Base-by-base conservation (phyloP, 35 echinoderm and acorn worm genomes). In the Ophiothrix spiculata region DNA sequence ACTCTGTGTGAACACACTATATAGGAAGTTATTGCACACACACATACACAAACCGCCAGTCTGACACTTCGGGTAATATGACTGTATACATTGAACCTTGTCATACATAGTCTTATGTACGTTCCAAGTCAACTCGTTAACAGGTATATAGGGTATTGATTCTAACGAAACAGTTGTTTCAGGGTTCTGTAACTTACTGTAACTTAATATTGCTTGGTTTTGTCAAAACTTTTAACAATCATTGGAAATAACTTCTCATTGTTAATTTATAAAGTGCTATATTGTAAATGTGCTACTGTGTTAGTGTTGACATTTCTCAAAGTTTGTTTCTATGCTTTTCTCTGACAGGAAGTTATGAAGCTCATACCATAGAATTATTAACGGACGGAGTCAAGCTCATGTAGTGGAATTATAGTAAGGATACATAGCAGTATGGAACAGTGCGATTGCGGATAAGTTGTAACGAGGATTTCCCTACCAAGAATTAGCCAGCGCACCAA, bases 371-470 rank as follows among this genome's bases (percentile, higher is more conserved):
- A 69, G 60, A 69, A 15, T 12, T 2, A 25, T 69, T 54, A 8
- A n/a, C n/a, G n/a, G n/a, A n/a, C n/a, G n/a, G n/a, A n/a, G n/a
- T n/a, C n/a, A n/a, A n/a, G n/a, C 6, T 25, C 60, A 25, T n/a
- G 23, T 69, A 25, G 16, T 69, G 60, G 60, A 25, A 69, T 69
- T 25, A 69, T 28, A 25, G 3, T 2, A 25, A 6, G 29, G 6
- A 28, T 15, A 69, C 25, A 69, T 69, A 69, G 60, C 60, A 69
- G 60, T n/a, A 69, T 69, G 60, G 60, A 69, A 54, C 45, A 54
- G 45, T 54, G 45, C 23, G 60, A 69, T 25, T 69, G 60, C 29
- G 60, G 60, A 12, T 69, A 69, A 69, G 29, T 28, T 69, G 8
- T 15, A 4, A 69, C 60, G 37, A 36, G 1, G 31, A 32, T 78